Conservation (phyloP, 2,113 vertebrate genomes). For the Rhineura floridana region DNA sequence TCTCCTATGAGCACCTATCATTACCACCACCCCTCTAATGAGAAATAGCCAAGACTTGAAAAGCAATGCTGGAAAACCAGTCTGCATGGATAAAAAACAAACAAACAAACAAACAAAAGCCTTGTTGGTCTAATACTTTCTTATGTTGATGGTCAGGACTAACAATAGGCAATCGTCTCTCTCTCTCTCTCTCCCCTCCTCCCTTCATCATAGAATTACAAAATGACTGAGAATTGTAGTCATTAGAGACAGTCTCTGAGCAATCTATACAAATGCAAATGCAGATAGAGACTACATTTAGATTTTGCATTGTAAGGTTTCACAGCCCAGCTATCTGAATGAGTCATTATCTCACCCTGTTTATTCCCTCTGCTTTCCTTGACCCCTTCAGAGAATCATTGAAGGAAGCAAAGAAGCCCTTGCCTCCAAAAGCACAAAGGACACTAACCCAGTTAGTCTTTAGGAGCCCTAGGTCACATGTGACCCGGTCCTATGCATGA, state of each 20-base stretch:
- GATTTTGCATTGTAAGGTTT: constrained; percentile 6
- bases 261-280: constrained; percentile 1
- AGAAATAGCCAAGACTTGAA: not conserved
- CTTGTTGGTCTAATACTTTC: not conserved
- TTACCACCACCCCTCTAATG: not conserved
- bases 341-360: not conserved
- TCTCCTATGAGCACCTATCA: not conserved
- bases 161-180: constrained; percentile 22
- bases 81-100: not conserved
- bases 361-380: not conserved
- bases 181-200: not conserved
- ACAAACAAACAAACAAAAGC: not conserved
- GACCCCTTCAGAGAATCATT: not conserved
- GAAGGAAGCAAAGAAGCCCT: not conserved
- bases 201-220: not conserved
- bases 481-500: not conserved
- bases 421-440: not conserved
- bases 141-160: not conserved
- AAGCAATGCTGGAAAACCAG: not conserved
- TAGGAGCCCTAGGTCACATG: not conserved
- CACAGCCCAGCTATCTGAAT: not conserved
- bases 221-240: constrained; percentile 11
- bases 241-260: not conserved
- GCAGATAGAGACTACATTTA: constrained; percentile 1
- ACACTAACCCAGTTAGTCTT: not conserved